phyloP scores from a whole-genome alignment of 1,140 invertebrate species.

The Drosophila melanica region DNA sequence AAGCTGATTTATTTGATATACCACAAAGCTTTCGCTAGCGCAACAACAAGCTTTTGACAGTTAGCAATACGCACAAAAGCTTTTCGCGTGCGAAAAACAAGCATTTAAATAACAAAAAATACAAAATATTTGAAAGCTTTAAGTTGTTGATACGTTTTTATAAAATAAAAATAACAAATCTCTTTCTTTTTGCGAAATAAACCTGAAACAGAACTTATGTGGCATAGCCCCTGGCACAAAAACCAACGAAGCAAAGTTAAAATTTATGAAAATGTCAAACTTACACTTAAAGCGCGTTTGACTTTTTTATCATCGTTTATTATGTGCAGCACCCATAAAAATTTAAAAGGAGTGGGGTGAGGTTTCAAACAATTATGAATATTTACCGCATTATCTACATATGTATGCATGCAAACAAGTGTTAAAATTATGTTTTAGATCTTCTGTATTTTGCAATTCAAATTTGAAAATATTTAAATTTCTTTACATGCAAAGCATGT shows the following conservation, averaged over 20 bases:
- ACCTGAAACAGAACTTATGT: constrained; percentile 1
- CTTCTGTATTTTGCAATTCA: no score
- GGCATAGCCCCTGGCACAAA: constrained; percentile 18
- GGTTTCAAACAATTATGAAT: no score
- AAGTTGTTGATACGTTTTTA: neutral
- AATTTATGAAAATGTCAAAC: constrained; percentile 68
- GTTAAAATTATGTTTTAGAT: no score
- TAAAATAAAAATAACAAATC: constrained; percentile 2
- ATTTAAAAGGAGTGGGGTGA: neutral
- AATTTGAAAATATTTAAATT: no score
- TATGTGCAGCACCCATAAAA: neutral
- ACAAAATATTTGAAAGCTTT: neutral
- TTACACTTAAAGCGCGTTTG: constrained; percentile 63
- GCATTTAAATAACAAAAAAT: neutral
- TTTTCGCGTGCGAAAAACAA: neutral
- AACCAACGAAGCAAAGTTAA: constrained; percentile 43
- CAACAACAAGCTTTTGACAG: neutral
- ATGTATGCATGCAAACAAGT: no score
- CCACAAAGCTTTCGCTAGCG: neutral
- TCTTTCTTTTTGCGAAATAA: neutral
- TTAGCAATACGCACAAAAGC: neutral
- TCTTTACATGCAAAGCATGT: neutral
- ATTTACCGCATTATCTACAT: no score
- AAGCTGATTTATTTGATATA: neutral
- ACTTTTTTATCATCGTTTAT: constrained; percentile 34